Evolutionary conservation across 2,888 invertebrate genomes (phyloP).

Genomic region (Melieria picta): DNA sequence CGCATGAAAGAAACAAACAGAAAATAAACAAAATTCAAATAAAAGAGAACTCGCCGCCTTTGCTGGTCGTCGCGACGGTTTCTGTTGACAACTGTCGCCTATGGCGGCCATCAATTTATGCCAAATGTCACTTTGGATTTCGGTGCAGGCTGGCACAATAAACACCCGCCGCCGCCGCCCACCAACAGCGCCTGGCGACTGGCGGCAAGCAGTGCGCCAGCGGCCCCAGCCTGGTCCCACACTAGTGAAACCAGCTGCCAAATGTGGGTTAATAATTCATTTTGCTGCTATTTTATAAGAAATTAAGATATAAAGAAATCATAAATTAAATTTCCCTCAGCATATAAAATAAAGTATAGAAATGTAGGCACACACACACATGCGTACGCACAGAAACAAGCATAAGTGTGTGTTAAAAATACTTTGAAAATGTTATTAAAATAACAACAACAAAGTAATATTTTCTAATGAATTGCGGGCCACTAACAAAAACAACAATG

Average conservation of each 20-base stretch:
- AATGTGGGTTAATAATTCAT: constrained; percentile 23
- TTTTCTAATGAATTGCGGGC: too few relatives aligned
- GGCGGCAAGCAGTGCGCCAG: not conserved
- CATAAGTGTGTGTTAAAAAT: too few relatives aligned
- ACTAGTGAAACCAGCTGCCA: not conserved
- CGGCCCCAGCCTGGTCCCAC: not conserved
- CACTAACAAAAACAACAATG: too few relatives aligned
- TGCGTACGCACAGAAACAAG: not conserved
- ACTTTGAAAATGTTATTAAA: not conserved
- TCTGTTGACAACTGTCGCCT: constrained; percentile 12
- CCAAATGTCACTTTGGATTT: constrained; percentile 21
- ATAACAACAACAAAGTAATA: not conserved
- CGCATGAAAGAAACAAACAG: not conserved
- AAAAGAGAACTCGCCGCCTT: not conserved
- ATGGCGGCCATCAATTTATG: constrained; percentile 19
- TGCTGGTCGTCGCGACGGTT: constrained; percentile 15
- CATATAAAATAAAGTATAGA: not conserved
- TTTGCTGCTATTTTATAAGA: constrained; percentile 9
- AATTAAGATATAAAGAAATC: not conserved
- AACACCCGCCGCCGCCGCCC: too few relatives aligned
- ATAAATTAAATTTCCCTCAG: not conserved
- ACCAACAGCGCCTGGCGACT: too few relatives aligned
- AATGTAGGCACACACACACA: not conserved
- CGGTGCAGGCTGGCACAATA: not conserved
- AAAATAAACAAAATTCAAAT: not conserved